Evolutionary conservation across 2,797 vertebrate species (phyloP).

Genomic region (Darevskia nairensis): DNA sequence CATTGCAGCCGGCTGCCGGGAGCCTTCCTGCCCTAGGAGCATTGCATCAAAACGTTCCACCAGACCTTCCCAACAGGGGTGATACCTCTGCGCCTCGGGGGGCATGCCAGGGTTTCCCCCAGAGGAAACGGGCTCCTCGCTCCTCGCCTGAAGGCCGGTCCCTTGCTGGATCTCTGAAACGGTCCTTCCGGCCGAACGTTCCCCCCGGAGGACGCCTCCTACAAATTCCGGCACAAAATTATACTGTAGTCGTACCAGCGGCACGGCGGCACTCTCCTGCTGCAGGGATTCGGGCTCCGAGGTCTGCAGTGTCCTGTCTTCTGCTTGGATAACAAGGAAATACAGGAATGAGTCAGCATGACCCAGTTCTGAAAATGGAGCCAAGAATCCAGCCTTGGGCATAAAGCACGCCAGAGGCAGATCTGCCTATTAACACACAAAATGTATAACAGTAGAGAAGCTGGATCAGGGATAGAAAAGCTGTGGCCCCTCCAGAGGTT

Average conservation of each 20-base stretch:
- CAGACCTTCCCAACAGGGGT: not conserved
- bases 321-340: not conserved
- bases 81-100: not conserved
- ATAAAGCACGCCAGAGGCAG: not conserved
- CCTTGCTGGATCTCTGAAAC: not conserved
- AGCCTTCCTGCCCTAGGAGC: not conserved
- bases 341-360: not conserved
- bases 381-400: not conserved
- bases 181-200: too few species aligned
- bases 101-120: too few species aligned
- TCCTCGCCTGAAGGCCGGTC: not conserved
- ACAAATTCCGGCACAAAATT: not conserved
- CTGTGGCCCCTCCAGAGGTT: too few species aligned
- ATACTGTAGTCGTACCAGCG: not conserved
- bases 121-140: not conserved
- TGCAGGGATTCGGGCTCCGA: not conserved
- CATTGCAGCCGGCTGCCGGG: not conserved
- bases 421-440: too few species aligned
- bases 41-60: not conserved
- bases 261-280: not conserved
- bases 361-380: not conserved
- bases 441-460: not conserved
- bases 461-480: too few species aligned
- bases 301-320: not conserved
- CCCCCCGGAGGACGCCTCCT: not conserved